Evolutionary conservation across 1,140 invertebrate species (phyloP).

Genomic region (Halesus radiatus): DNA sequence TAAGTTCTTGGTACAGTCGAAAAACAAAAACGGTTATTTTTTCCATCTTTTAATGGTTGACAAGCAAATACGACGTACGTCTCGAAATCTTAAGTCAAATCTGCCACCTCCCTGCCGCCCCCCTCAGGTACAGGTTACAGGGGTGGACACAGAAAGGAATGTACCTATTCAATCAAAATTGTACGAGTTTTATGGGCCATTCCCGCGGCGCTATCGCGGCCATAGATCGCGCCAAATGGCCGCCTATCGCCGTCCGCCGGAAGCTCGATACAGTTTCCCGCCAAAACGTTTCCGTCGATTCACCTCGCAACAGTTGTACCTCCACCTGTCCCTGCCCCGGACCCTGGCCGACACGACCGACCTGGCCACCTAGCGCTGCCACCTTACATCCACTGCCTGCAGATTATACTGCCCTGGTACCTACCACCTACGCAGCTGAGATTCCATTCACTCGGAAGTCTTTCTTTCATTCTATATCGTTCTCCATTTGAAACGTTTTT

Average conservation of each 20-base stretch:
- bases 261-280: slow-evolving; percentile 47
- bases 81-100: slow-evolving; percentile 29
- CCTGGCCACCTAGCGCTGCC: too few species aligned
- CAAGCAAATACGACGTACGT: neutral
- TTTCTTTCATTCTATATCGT: too few species aligned
- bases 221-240: slow-evolving; percentile 54
- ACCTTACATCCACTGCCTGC: neutral
- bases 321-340: neutral
- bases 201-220: slow-evolving; percentile 48
- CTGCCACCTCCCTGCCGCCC: slow-evolving; percentile 8
- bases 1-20: too few species aligned
- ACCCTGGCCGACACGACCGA: neutral
- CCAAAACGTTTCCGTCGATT: slow-evolving; percentile 44
- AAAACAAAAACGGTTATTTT: too few species aligned
- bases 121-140: neutral
- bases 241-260: slow-evolving; percentile 50
- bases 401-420: slow-evolving; percentile 4
- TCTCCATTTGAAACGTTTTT: too few species aligned
- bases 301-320: slow-evolving; percentile 36
- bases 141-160: slow-evolving; percentile 27
- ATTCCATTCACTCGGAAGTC: too few species aligned
- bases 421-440: too few species aligned
- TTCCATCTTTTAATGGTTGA: too few species aligned
- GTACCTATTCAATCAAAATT: slow-evolving; percentile 56
- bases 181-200: slow-evolving; percentile 56